These are phyloP conservation scores for Spongia lamella DNA, from an alignment of 37 sponge, comb jelly and placozoan genomes.

Conservation along the genomic window DNA sequence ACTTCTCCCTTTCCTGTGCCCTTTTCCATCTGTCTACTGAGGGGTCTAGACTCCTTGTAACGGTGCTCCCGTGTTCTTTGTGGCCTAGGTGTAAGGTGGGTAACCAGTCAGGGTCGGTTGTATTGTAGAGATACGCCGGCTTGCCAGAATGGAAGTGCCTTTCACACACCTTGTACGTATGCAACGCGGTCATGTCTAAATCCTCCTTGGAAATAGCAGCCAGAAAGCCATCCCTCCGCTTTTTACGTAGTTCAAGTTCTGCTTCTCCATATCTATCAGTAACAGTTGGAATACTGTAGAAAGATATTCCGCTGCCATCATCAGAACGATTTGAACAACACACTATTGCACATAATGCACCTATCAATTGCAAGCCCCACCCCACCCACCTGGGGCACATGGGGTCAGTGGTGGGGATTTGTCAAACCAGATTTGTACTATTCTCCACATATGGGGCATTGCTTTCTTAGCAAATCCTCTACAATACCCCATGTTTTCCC, in stretches of 20 bases:
- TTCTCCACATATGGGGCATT: too few relatives aligned
- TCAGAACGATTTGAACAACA: slow-evolving; percentile 47
- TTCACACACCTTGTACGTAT: not conserved
- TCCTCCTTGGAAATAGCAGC: slow-evolving; percentile 30
- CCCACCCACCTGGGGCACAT: too few relatives aligned
- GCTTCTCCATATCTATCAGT: slow-evolving; percentile 4
- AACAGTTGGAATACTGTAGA: slow-evolving; percentile 38
- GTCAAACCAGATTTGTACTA: too few relatives aligned
- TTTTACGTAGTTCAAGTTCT: slow-evolving; percentile 17
- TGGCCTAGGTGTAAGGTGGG: slow-evolving; percentile 37
- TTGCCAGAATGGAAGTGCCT: slow-evolving; percentile 12
- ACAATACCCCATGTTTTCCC: too few relatives aligned
- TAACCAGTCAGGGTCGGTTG: slow-evolving; percentile 49
- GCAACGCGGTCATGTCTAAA: not conserved
- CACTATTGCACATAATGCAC: slow-evolving; percentile 54
- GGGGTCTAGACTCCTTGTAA: too few relatives aligned
- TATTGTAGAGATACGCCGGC: slow-evolving; percentile 35
- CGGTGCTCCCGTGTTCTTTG: too few relatives aligned
- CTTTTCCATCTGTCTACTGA: slow-evolving; percentile 2
- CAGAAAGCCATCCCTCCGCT: slow-evolving; percentile 22
- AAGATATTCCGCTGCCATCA: slow-evolving; percentile 32
- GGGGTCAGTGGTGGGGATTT: too few relatives aligned
- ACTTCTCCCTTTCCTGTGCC: too few relatives aligned
- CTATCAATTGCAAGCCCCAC: too few relatives aligned
- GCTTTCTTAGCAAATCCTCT: too few relatives aligned